Conservation (phyloP, 2,113 vertebrate genomes). For the Gobio gobio region DNA sequence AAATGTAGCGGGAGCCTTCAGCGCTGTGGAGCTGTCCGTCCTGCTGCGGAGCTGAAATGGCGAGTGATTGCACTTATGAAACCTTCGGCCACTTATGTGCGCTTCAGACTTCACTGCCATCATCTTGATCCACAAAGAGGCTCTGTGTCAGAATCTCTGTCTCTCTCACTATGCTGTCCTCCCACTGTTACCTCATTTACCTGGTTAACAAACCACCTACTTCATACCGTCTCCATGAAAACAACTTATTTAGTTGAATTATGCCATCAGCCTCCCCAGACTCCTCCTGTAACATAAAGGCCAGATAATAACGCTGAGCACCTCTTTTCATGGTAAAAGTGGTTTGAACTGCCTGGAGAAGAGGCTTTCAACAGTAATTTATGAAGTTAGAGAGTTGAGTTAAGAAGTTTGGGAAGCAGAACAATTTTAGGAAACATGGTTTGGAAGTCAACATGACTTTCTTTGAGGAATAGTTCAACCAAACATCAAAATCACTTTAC, state of each 20-base stretch:
- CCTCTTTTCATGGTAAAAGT: constrained; percentile 50
- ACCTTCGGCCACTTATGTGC: constrained; percentile 15
- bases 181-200: constrained; percentile 4
- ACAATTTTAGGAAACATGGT: constrained; percentile 14
- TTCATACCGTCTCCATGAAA: background rate
- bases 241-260: constrained; percentile 16
- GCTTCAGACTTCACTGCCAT: constrained; percentile 7
- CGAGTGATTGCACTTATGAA: constrained; percentile 2
- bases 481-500: background rate
- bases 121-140: constrained; percentile 8
- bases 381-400: background rate
- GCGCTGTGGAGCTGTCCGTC: constrained; percentile 33
- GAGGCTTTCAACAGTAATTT: constrained; percentile 48
- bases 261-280: background rate
- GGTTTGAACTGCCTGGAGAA: constrained; percentile 35
- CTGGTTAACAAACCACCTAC: constrained; percentile 42
- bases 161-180: constrained; percentile 2
- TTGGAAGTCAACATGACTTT: background rate
- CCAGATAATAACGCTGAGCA: constrained; percentile 36
- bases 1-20: constrained; percentile 23
- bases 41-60: constrained; percentile 43
- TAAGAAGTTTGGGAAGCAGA: background rate
- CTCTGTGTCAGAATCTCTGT: background rate
- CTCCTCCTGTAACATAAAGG: constrained; percentile 47
- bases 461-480: background rate